A percentile compares a stretch with the other conserved stretches of the same genome.
Evolutionary conservation across 2,113 vertebrate genomes (phyloP).

Genomic region (Alosa alosa): DNA sequence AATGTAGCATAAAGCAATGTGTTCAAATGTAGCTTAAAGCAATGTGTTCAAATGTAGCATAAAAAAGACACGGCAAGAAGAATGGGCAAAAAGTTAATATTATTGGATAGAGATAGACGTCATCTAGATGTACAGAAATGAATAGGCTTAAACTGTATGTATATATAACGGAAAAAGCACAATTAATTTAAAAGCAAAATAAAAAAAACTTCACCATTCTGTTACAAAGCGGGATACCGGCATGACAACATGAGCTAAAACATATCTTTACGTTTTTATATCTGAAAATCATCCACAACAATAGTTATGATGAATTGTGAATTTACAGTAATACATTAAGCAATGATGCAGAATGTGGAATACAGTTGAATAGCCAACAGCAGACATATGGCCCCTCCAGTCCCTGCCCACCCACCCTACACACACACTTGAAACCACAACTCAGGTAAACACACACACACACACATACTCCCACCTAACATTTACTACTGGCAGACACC

Average conservation of each 20-base stretch:
- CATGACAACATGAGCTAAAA: neutral
- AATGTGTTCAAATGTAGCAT: neutral
- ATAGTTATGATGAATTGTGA: neutral
- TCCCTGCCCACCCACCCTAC: too few relatives aligned
- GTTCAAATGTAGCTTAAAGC: too few relatives aligned
- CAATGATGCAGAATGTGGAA: neutral
- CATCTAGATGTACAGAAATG: neutral
- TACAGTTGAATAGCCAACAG: neutral
- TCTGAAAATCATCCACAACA: neutral
- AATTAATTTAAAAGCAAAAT: neutral
- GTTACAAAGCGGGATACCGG: neutral
- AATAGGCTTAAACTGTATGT: neutral
- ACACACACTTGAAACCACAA: too few relatives aligned
- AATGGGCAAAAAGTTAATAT: neutral
- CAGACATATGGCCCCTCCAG: neutral
- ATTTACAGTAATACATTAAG: neutral
- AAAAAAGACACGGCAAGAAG: neutral
- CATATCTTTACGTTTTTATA: neutral
- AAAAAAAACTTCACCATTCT: neutral
- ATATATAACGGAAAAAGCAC: neutral
- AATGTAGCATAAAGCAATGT: too few relatives aligned
- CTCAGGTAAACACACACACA: too few relatives aligned
- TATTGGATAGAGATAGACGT: neutral
- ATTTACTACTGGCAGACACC: too few relatives aligned
- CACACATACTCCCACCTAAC: too few relatives aligned